phyloP scores from a whole-genome alignment of 2,113 vertebrate species.

The Pteruthius melanotis region DNA sequence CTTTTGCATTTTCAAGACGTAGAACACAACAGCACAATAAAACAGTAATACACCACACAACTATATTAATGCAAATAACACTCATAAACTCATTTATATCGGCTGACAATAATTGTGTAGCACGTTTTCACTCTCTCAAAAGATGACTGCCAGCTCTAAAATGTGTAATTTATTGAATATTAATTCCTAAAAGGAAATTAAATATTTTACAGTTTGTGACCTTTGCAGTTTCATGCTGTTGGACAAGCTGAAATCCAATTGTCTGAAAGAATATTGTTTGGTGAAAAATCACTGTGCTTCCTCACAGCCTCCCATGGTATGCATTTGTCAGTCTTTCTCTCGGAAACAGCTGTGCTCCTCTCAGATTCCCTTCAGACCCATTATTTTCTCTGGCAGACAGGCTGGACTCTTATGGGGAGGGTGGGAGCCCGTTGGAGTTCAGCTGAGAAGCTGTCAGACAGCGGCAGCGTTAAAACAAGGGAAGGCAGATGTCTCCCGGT shows the following conservation, averaged over 20 bases:
- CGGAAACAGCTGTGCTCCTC: not conserved
- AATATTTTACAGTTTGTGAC: not conserved
- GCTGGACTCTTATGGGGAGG: accelerated
- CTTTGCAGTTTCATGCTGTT: not conserved
- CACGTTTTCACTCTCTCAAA: not conserved
- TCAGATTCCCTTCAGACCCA: not conserved
- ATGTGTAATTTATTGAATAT: not conserved
- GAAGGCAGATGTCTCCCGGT: not conserved
- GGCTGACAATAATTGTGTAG: not conserved
- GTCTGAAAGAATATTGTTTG: not conserved
- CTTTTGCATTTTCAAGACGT: not conserved
- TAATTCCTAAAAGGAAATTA: not conserved
- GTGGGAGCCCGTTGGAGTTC: accelerated
- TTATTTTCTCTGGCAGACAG: not conserved
- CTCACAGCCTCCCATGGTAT: accelerated
- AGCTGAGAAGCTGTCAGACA: not conserved
- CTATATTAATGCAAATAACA: not conserved
- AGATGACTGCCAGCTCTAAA: not conserved
- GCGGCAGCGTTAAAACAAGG: accelerated
- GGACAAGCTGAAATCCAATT: not conserved
- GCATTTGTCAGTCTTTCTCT: not conserved
- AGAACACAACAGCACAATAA: not conserved
- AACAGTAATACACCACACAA: not conserved
- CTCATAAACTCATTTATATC: not conserved
- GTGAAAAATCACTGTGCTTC: not conserved